A percentile compares a stretch with the other conserved stretches of the same genome.
Conservation (phyloP, 2,888 invertebrate species). For the Macaria liturata region DNA sequence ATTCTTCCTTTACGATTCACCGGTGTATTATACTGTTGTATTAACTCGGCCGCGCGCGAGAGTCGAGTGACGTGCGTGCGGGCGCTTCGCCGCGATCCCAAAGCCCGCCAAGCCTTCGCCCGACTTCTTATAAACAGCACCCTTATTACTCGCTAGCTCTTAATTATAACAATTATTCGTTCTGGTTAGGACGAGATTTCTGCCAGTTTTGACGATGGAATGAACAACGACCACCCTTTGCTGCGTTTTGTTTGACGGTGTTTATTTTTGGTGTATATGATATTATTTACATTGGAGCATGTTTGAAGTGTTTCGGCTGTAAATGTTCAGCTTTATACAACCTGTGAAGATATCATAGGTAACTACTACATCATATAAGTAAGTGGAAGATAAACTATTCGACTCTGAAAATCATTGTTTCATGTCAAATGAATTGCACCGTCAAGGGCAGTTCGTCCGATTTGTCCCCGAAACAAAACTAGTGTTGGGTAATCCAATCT, state of each 20-base stretch:
- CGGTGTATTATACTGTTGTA: too few species aligned
- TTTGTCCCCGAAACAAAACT: too few species aligned
- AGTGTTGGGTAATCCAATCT: too few species aligned
- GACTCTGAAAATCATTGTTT: too few species aligned
- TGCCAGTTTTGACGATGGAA: conserved; percentile 58
- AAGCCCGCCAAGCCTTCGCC: conserved; percentile 58
- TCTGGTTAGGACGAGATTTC: conserved; percentile 75
- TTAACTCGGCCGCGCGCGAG: background rate
- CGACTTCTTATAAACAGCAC: conserved; percentile 64
- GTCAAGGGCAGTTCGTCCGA: too few species aligned
- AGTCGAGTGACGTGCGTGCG: conserved; percentile 49
- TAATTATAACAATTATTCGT: conserved; percentile 69
- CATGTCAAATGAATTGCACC: too few species aligned
- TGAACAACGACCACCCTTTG: conserved; percentile 19
- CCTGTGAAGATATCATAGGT: too few species aligned
- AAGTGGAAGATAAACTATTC: too few species aligned
- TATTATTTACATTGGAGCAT: conserved; percentile 53
- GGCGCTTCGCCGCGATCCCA: conserved; percentile 43
- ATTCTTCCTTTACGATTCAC: background rate
- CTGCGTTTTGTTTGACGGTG: conserved; percentile 34
- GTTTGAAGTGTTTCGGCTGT: conserved; percentile 41
- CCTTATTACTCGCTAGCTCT: conserved; percentile 56
- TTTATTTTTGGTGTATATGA: conserved; percentile 58
- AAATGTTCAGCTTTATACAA: conserved; percentile 23
- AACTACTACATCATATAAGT: too few species aligned